These are phyloP conservation scores for Dasyornis broadbenti DNA, from an alignment of 2,113 vertebrate species.

Conservation along the genomic window DNA sequence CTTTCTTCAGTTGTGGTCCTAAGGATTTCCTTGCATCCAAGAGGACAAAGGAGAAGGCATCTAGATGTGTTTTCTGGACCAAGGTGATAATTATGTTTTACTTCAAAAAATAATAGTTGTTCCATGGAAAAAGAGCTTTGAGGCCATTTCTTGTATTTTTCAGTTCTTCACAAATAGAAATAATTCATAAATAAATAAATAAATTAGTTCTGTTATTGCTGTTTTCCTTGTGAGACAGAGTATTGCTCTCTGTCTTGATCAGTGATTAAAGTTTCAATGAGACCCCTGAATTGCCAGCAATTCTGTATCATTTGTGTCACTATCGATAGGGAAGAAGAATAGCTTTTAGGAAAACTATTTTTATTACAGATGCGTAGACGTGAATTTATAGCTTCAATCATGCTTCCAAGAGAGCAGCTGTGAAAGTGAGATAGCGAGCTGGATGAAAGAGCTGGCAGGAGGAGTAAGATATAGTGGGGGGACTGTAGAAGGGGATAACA, in stretches of 20 bases:
- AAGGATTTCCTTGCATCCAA: background rate
- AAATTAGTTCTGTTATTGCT: background rate
- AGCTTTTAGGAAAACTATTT: constrained; percentile 21
- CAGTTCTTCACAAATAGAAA: background rate
- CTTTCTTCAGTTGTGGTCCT: background rate
- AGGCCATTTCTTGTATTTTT: background rate
- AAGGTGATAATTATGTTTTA: background rate
- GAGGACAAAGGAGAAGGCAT: background rate
- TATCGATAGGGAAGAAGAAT: background rate
- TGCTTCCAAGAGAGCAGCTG: constrained; percentile 49
- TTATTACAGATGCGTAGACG: constrained; percentile 29
- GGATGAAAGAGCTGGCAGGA: constrained; percentile 37
- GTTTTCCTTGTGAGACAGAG: background rate
- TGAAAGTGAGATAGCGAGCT: constrained; percentile 54
- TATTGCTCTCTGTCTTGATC: background rate
- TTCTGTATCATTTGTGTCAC: background rate
- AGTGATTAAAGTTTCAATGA: background rate
- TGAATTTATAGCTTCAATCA: constrained; percentile 47
- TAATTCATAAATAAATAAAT: background rate
- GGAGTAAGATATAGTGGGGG: background rate
- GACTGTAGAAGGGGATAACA: background rate
- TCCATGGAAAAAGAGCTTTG: background rate
- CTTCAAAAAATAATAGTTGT: background rate
- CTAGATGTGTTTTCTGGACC: background rate
- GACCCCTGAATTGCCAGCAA: background rate